Percentiles rank a stretch among this genome's conserved stretches.
Evolutionary conservation across 2,113 vertebrate species (phyloP).

Genomic region (Macroglossus sobrinus): DNA sequence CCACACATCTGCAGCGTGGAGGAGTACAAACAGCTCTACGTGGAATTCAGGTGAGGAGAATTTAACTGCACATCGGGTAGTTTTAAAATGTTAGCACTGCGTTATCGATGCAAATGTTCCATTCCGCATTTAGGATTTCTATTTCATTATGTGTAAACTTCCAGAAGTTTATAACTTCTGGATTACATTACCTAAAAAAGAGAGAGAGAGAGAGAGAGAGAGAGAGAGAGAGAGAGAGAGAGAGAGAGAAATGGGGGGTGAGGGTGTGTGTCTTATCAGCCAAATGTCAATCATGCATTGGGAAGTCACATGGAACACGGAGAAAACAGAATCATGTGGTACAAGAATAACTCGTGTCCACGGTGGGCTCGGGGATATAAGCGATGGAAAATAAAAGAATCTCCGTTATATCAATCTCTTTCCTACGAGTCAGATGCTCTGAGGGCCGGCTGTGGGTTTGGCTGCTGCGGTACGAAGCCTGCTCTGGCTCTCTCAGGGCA

Average conservation of each 20-base stretch:
- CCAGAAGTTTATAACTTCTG: slow-evolving; percentile 38
- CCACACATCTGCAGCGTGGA: not conserved
- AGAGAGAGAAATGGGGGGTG: not conserved
- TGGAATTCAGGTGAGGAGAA: not conserved
- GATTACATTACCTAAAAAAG: slow-evolving; percentile 4
- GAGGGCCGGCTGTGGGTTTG: not conserved
- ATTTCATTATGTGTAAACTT: slow-evolving; percentile 3
- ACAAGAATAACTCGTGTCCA: slow-evolving; percentile 43
- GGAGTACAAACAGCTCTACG: not conserved
- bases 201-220: too few species aligned
- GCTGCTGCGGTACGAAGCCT: not conserved
- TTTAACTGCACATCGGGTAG: not conserved
- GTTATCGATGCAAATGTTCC: not conserved
- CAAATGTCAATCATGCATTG: slow-evolving; percentile 54
- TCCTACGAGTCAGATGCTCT: not conserved
- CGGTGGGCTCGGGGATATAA: slow-evolving; percentile 47
- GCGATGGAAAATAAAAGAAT: not conserved
- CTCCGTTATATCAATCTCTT: slow-evolving; percentile 59
- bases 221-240: not conserved
- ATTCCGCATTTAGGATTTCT: slow-evolving; percentile 31
- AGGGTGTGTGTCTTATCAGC: slow-evolving; percentile 30
- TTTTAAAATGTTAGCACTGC: not conserved
- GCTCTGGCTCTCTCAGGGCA: slow-evolving; percentile 16
- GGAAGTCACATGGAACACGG: slow-evolving; percentile 63
- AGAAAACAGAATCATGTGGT: slow-evolving; percentile 48